Conservation (phyloP, 2,797 vertebrate species). For the Thripadectes ignobilis region DNA sequence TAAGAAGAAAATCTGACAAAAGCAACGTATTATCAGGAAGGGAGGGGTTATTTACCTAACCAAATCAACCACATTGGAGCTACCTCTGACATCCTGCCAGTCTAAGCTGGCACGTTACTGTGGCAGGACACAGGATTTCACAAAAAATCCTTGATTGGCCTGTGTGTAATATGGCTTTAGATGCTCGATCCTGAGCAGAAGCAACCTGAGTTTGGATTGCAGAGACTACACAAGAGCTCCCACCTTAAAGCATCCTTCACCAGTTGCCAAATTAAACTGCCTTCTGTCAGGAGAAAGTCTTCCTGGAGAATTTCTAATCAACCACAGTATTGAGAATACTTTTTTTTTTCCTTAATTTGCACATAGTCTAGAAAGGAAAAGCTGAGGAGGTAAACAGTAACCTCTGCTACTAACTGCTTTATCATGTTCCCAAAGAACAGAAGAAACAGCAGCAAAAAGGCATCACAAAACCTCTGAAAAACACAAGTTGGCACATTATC, state of each 20-base stretch:
- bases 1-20: neutral
- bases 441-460: neutral
- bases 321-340: neutral
- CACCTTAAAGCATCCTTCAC: neutral
- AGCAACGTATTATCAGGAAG: neutral
- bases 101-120: neutral
- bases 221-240: neutral
- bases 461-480: neutral
- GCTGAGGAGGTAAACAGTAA: neutral
- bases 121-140: neutral
- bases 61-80: neutral
- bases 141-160: neutral
- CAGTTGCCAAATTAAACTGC: neutral
- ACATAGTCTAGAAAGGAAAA: neutral
- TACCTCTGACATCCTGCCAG: neutral
- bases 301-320: neutral
- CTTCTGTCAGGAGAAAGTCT: neutral
- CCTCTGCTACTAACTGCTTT: neutral
- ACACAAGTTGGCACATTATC: neutral
- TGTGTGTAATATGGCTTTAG: neutral
- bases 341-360: neutral
- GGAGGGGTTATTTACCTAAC: neutral
- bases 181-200: neutral
- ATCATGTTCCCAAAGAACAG: neutral
- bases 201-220: neutral